Evolutionary conservation across 2,797 vertebrate species (phyloP).

Genomic region (Myotis vivesi): DNA sequence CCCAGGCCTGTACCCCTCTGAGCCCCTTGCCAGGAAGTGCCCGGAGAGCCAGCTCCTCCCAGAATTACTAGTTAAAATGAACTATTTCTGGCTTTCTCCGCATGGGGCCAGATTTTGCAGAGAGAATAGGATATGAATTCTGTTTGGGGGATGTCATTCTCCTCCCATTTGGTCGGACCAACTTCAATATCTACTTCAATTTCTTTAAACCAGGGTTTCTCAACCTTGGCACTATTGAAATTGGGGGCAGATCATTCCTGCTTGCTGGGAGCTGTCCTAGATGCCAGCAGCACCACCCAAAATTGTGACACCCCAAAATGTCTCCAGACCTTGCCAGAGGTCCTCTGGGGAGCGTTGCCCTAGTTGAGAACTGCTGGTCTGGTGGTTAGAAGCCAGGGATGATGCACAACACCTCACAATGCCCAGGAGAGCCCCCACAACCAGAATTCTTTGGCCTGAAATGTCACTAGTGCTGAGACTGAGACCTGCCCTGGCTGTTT

Average conservation of each 20-base stretch:
- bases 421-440: neutral
- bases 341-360: no score
- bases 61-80: neutral
- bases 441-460: neutral
- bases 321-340: neutral
- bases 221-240: neutral
- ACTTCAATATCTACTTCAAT: neutral
- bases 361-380: neutral
- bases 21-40: neutral
- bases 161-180: neutral
- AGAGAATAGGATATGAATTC: neutral
- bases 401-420: neutral
- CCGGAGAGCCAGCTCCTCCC: fast-evolving
- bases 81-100: neutral
- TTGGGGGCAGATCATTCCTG: neutral
- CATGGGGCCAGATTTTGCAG: neutral
- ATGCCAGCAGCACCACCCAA: neutral
- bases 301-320: neutral
- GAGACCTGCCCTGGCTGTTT: neutral
- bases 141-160: neutral
- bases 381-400: neutral
- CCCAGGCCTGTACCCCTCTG: fast-evolving
- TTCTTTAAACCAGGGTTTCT: neutral
- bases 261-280: neutral
- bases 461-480: neutral